A percentile compares a stretch with the other conserved stretches of the same genome.
Conservation (phyloP, 2,888 invertebrate genomes). For the Himalopsyche tibetana region DNA sequence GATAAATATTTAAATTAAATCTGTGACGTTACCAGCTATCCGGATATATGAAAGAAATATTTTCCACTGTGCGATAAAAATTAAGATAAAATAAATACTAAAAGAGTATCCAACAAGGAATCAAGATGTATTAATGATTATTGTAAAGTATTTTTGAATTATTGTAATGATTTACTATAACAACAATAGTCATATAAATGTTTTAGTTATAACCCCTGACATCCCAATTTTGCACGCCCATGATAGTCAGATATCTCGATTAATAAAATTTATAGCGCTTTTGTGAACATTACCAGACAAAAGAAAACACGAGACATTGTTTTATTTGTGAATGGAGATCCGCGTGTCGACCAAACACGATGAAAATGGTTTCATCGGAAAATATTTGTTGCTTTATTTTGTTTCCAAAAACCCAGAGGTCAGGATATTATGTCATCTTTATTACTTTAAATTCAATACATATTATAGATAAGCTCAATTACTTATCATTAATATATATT, state of each 20-base stretch:
- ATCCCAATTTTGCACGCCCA: neutral
- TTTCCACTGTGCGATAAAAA: no score
- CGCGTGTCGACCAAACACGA: slow-evolving; percentile 17
- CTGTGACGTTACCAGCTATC: no score
- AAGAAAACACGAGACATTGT: slow-evolving; percentile 13
- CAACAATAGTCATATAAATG: no score
- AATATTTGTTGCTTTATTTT: neutral
- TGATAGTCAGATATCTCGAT: neutral
- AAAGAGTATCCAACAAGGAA: no score
- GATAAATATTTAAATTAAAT: no score
- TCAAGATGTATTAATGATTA: no score
- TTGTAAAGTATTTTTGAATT: no score
- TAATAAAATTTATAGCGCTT: neutral
- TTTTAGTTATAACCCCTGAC: no score
- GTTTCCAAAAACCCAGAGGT: slow-evolving; percentile 16
- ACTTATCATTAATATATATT: neutral
- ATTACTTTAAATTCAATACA: neutral
- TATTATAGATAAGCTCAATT: neutral
- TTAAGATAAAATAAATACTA: no score
- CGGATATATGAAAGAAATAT: no score
- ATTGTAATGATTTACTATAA: no score
- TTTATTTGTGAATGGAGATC: slow-evolving; percentile 14
- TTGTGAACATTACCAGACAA: neutral
- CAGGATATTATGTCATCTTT: slow-evolving; percentile 13
- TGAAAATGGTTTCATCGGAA: neutral